phyloP scores from a whole-genome alignment of 2,797 vertebrate species.

The Tangara arthus region DNA sequence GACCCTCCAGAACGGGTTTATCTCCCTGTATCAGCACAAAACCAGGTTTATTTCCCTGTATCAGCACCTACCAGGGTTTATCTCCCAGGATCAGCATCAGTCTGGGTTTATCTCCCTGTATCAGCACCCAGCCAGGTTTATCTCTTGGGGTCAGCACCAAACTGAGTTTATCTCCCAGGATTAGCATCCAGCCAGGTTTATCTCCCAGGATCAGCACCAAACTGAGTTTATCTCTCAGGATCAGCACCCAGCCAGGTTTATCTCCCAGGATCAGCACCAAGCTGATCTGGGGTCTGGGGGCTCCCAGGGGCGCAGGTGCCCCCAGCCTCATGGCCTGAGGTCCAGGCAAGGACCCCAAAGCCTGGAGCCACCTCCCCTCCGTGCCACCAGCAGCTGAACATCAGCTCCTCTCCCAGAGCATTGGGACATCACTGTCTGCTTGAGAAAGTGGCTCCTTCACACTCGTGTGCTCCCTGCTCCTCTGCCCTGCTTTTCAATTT shows the following conservation, averaged over 20 bases:
- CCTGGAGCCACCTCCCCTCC: not conserved
- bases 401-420: not conserved
- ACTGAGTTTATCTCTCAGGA: too few species aligned
- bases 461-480: not conserved
- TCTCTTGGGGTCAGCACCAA: too few species aligned
- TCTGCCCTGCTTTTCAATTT: slow-evolving; percentile 59
- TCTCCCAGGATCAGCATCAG: too few species aligned
- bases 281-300: not conserved
- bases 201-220: too few species aligned
- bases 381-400: not conserved
- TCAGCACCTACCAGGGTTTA: too few species aligned
- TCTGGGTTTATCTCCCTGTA: fast-evolving
- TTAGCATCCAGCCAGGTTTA: not conserved
- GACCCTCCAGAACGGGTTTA: not conserved
- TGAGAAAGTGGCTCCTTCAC: not conserved
- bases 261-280: not conserved
- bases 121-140: too few species aligned
- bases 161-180: fast-evolving
- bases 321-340: not conserved
- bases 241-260: fast-evolving
- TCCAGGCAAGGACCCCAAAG: not conserved
- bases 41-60: too few species aligned
- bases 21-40: too few species aligned
- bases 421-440: not conserved
- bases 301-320: not conserved